Evolutionary conservation across 2,888 invertebrate genomes (phyloP).

Genomic region (Antheraea assamensis): DNA sequence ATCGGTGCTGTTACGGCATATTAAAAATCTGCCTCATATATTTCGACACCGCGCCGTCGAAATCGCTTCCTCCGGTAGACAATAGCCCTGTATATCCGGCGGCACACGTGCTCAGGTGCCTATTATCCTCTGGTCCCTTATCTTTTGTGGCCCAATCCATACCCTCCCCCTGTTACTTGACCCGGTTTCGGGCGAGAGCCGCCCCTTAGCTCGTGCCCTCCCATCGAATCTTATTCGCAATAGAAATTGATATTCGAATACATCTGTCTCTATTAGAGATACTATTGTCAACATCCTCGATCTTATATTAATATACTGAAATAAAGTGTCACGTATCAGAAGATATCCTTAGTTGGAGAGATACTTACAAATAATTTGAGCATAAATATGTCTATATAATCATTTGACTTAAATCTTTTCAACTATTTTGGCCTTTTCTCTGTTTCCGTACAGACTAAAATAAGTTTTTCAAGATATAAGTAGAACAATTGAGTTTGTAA

Average conservation of each 20-base stretch:
- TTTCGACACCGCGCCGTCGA: slow-evolving; percentile 61
- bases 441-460: neutral
- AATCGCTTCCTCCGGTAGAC: slow-evolving; percentile 78
- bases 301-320: slow-evolving; percentile 18
- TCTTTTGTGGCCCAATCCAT: slow-evolving; percentile 59
- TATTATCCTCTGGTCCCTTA: slow-evolving; percentile 67
- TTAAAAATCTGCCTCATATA: slow-evolving; percentile 70
- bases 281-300: slow-evolving; percentile 58
- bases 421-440: neutral
- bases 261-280: slow-evolving; percentile 60
- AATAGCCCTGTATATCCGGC: slow-evolving; percentile 77
- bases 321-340: slow-evolving; percentile 13
- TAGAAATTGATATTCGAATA: slow-evolving; percentile 54
- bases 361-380: neutral
- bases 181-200: slow-evolving; percentile 63
- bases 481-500: neutral
- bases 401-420: neutral
- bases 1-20: slow-evolving; percentile 41
- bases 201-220: slow-evolving; percentile 76
- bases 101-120: slow-evolving; percentile 81
- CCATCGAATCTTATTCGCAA: slow-evolving; percentile 58
- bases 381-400: neutral
- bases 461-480: neutral
- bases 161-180: slow-evolving; percentile 76
- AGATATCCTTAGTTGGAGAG: neutral